These are phyloP conservation scores for Lamproptera curius DNA, from an alignment of 2,888 invertebrate species.

Conservation along the genomic window DNA sequence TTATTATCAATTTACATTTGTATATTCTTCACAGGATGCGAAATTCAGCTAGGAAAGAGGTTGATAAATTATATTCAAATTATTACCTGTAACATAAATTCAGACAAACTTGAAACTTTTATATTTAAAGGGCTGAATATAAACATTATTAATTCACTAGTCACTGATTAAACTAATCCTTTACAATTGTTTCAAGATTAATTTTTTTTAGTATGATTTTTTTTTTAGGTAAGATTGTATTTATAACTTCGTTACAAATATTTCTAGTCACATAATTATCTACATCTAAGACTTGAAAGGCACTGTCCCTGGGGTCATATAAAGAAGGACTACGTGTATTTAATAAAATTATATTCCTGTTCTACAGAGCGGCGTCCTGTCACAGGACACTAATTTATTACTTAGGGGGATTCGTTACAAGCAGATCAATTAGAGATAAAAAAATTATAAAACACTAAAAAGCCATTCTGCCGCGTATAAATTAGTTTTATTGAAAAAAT, in stretches of 20 bases:
- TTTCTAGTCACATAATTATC: conserved; percentile 5
- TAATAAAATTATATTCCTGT: conserved; percentile 39
- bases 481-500: too few species aligned
- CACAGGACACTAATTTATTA: conserved; percentile 31
- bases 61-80: too few species aligned
- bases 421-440: conserved; percentile 25
- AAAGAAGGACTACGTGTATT: conserved; percentile 21
- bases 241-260: conserved; percentile 1
- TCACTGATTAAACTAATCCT: background rate
- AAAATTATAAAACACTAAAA: background rate
- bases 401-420: conserved; percentile 24
- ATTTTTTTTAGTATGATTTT: background rate
- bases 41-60: too few species aligned
- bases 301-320: conserved; percentile 3
- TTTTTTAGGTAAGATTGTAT: background rate
- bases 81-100: too few species aligned
- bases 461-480: too few species aligned
- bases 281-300: conserved; percentile 4
- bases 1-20: too few species aligned
- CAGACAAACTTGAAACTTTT: too few species aligned
- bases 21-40: too few species aligned
- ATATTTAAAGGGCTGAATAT: too few species aligned
- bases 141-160: too few species aligned
- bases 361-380: conserved; percentile 24
- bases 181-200: background rate